Evolutionary conservation across 2,113 vertebrate species (phyloP).

Genomic region (Aramus guarauna): DNA sequence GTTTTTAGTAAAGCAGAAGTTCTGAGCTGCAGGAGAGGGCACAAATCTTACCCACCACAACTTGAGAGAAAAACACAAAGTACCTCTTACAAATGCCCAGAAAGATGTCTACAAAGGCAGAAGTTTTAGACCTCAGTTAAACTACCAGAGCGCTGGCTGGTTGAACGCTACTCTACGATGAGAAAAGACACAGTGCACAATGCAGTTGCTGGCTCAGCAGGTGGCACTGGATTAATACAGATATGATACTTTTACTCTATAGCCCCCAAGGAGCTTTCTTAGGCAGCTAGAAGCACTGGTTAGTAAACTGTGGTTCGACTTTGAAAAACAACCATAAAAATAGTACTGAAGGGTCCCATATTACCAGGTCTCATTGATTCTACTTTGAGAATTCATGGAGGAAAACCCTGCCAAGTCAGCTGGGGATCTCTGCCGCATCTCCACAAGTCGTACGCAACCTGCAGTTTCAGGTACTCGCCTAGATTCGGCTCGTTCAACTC

Average conservation of each 20-base stretch:
- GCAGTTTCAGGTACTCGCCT: not conserved
- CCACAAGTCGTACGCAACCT: not conserved
- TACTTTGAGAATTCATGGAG: not conserved
- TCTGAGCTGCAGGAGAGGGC: not conserved
- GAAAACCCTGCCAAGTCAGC: not conserved
- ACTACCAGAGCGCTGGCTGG: not conserved
- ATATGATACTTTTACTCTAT: not conserved
- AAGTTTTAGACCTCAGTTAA: not conserved
- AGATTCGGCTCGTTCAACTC: not conserved
- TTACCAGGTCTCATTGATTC: not conserved
- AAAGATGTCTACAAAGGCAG: not conserved
- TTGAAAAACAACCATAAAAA: not conserved
- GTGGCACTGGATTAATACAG: constrained; percentile 46
- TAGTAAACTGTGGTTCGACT: not conserved
- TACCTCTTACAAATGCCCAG: not conserved
- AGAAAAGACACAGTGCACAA: not conserved
- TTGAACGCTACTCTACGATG: not conserved
- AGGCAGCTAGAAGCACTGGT: not conserved
- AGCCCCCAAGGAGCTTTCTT: not conserved
- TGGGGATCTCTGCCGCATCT: not conserved
- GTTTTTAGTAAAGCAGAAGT: not conserved
- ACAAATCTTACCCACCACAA: not conserved
- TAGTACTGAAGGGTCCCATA: not conserved
- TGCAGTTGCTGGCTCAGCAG: constrained; percentile 46
- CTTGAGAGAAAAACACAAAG: not conserved